A percentile compares a stretch with the other conserved stretches of the same genome.
Evolutionary conservation across 2,797 vertebrate species (phyloP).

Genomic region (Rhabdomys pumilio): DNA sequence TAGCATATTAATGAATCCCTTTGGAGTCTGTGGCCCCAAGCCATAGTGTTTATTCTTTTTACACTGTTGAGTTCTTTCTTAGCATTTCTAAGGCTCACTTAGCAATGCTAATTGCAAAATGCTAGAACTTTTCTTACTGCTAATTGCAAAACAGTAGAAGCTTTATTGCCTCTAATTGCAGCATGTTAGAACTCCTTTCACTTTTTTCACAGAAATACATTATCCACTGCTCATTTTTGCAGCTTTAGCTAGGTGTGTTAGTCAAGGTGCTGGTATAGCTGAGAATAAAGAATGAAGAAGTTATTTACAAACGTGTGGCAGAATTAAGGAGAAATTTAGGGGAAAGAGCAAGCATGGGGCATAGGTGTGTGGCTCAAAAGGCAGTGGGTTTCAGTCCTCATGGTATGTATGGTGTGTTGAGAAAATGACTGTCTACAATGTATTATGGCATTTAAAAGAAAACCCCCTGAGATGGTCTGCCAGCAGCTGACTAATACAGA

Average conservation of each 20-base stretch:
- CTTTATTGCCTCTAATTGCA: background rate
- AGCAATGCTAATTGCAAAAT: background rate
- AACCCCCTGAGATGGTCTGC: background rate
- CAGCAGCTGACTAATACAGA: background rate
- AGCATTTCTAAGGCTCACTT: background rate
- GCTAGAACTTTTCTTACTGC: background rate
- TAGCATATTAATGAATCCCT: background rate
- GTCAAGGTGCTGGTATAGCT: background rate
- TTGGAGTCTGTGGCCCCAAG: background rate
- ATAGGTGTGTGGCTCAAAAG: background rate
- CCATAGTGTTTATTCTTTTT: background rate
- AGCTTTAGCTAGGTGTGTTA: background rate
- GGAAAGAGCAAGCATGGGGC: background rate
- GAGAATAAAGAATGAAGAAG: background rate
- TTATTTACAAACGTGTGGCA: background rate
- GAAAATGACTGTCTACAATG: background rate
- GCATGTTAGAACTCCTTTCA: background rate
- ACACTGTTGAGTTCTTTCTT: background rate
- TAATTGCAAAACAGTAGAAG: slow-evolving; percentile 23
- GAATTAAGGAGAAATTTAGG: no score
- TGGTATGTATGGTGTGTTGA: no score
- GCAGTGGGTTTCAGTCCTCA: background rate
- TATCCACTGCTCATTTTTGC: background rate
- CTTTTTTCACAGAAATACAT: background rate
- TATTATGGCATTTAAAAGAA: background rate